These are phyloP conservation scores for Brachypodius melanocephalos DNA, from an alignment of 2,113 vertebrate species.

Conservation along the genomic window DNA sequence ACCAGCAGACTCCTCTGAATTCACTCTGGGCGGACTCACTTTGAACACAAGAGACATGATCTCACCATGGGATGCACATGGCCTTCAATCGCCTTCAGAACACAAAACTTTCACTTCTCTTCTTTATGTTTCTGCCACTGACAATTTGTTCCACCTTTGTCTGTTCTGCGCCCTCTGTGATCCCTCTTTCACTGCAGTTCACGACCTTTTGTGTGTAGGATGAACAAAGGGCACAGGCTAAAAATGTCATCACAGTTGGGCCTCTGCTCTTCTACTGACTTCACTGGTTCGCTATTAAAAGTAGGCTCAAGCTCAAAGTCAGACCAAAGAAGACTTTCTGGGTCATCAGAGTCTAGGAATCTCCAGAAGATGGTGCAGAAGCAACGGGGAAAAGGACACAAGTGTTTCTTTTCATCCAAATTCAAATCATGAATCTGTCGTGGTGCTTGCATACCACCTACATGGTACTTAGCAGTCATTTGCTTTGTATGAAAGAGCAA, in stretches of 20 bases:
- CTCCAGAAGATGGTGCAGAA: not conserved
- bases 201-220: not conserved
- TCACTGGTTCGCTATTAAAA: not conserved
- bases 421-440: not conserved
- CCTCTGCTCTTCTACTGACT: not conserved
- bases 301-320: not conserved
- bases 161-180: not conserved
- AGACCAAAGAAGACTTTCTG: not conserved
- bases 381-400: not conserved
- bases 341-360: not conserved
- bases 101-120: conserved; percentile 9
- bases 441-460: conserved; percentile 45
- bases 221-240: conserved; percentile 27
- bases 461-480: conserved; percentile 10
- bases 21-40: not conserved
- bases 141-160: conserved; percentile 59
- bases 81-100: not conserved
- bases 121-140: conserved; percentile 14
- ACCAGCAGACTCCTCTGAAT: not conserved
- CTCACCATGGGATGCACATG: not conserved
- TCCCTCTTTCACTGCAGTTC: conserved; percentile 31
- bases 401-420: not conserved
- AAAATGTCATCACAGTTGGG: conserved; percentile 34
- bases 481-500: conserved; percentile 44
- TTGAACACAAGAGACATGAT: not conserved